A percentile compares a stretch with the other conserved stretches of the same genome.
phyloP scores from a whole-genome alignment of 2,113 vertebrate genomes.

The Naja naja region DNA sequence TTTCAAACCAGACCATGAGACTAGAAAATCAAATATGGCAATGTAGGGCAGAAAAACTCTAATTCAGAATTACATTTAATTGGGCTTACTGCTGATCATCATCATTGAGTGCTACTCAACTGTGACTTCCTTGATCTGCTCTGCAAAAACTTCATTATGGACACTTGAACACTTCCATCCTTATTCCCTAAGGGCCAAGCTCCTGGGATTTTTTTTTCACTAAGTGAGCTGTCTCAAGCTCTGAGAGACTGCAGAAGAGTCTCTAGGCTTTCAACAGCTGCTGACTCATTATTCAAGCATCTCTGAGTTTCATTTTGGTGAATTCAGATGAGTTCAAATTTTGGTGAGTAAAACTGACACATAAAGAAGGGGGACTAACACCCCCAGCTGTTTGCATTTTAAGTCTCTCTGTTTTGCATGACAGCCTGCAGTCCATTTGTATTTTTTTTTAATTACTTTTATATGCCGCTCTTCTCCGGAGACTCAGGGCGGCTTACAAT shows the following conservation, averaged over 20 bases:
- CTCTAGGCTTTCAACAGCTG: constrained; percentile 45
- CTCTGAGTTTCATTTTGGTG: constrained; percentile 47
- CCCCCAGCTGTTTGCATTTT: background rate
- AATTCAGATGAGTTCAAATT: constrained; percentile 27
- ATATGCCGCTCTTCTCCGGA: too few species aligned
- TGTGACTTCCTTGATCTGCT: constrained; percentile 57
- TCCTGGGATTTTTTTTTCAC: constrained; percentile 64
- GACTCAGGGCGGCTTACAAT: too few species aligned
- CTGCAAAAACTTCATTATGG: constrained; percentile 60
- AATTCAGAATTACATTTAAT: background rate
- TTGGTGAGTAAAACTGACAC: constrained; percentile 34
- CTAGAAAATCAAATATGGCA: background rate
- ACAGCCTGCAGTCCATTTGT: constrained; percentile 1
- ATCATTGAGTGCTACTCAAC: constrained; percentile 1
- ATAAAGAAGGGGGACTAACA: background rate
- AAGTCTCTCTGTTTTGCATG: constrained; percentile 20
- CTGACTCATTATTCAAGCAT: constrained; percentile 47
- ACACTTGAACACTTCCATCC: constrained; percentile 72
- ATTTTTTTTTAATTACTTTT: constrained; percentile 59
- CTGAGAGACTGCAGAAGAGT: constrained; percentile 61
- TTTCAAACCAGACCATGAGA: background rate
- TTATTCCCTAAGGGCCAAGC: constrained; percentile 42
- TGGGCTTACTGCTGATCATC: constrained; percentile 18
- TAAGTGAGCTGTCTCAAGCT: constrained; percentile 55
- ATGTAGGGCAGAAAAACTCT: background rate